Evolutionary conservation across 2,797 vertebrate genomes (phyloP), one percentile per base, ranked within the genome.

Genomic region (Enteromius thamalakanensis): DNA sequence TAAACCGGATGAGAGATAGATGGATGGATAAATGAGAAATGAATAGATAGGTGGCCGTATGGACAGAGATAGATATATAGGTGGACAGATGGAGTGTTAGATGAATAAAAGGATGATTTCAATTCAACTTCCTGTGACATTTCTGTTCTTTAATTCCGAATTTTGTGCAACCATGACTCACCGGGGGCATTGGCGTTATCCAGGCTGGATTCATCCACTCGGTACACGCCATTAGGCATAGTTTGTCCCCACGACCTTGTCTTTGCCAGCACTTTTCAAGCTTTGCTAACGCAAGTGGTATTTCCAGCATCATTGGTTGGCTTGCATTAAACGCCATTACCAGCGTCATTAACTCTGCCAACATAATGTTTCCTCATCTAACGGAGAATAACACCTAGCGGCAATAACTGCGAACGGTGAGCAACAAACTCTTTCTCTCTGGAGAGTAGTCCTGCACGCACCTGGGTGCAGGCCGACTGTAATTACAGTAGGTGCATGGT

Each of bases 301-400:
- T 83, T 83, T 77, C 64, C 53, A 83, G 81, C 60, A 58, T 74
- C 77, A 74, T 80, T 84, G 70, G 71, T 80, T 68, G 78, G 60
- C 83, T 80, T 80, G 58, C 60, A 55, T 75, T 79, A 80, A 75
- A 70, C 21, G 64, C 37, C 77, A 80, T 84, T 84, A 80, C 77
- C 49, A 84, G 77, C 69, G 19, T 75, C 83, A 74, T 79, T 84
- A 84, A 84, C 64, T 83, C 64, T 77, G 64, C 49, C 81, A 76
- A 83, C 81, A 68, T 65, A 79, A 79, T 71, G 58, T 74, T 80
- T 72, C 60, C 67, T 79, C 68, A 51, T 84, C 76, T 71, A 64
- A 65, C 67, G n/a, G 77, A 84, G 65, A 82, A 67, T 74, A 83
- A 69, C 65, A 76, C 78, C 83, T 80, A 65, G 69, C n/a, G 77